Conservation (phyloP, 2,113 vertebrate species). For the Pachycephala philippinensis region DNA sequence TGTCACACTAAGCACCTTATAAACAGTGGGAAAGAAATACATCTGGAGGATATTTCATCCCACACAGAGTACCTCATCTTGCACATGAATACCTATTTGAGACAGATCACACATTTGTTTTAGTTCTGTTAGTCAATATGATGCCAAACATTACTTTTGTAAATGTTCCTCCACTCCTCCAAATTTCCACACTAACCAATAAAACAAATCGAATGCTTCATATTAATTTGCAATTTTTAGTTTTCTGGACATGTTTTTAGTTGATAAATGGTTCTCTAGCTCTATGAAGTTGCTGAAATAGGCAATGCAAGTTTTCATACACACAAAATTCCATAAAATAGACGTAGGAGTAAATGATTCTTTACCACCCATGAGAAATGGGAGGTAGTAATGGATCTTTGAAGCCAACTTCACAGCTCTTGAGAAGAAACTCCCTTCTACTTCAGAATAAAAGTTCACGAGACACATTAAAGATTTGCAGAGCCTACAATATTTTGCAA, state of each 20-base stretch:
- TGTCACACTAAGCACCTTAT: background rate
- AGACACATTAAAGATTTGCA: background rate
- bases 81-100: background rate
- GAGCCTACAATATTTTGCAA: background rate
- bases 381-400: accelerated
- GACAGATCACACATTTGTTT: background rate
- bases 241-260: background rate
- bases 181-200: background rate
- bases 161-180: background rate
- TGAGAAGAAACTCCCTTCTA: background rate
- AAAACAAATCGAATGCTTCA: background rate
- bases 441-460: background rate
- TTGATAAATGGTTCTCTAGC: background rate
- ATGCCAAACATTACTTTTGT: background rate
- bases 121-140: background rate
- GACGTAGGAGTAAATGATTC: background rate
- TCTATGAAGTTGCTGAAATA: background rate
- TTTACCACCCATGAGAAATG: background rate
- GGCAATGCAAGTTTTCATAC: background rate
- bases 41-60: background rate
- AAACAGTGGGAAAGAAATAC: background rate
- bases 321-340: background rate
- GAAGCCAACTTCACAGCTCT: background rate
- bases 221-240: background rate
- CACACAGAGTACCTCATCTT: background rate